Evolutionary conservation across 1,140 invertebrate genomes (phyloP).

Genomic region (Tenebrio molitor): DNA sequence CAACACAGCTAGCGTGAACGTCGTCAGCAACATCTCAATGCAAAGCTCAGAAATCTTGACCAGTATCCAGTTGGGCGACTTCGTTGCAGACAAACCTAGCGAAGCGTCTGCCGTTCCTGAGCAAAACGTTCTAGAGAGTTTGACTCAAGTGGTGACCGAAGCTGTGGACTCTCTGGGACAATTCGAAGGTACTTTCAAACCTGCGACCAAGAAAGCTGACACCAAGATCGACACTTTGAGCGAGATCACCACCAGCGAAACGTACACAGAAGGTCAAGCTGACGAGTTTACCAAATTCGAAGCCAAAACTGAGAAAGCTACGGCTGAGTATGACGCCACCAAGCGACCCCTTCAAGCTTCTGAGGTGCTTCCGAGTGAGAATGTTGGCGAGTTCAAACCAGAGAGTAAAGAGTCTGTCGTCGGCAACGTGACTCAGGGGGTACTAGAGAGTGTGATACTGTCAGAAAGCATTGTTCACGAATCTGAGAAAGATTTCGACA

Average conservation of each 20-base stretch:
- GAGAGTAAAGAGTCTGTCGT: slow-evolving; percentile 56
- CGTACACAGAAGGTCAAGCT: slow-evolving; percentile 67
- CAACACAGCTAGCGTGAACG: slow-evolving; percentile 58
- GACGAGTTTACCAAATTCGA: slow-evolving; percentile 57
- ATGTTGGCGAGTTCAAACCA: slow-evolving; percentile 51
- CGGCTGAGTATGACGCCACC: slow-evolving; percentile 57
- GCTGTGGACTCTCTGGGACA: slow-evolving; percentile 61
- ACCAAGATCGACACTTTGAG: slow-evolving; percentile 66
- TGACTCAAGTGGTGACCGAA: slow-evolving; percentile 55
- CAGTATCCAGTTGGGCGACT: slow-evolving; percentile 50
- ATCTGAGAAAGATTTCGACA: slow-evolving; percentile 64
- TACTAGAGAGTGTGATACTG: slow-evolving; percentile 69
- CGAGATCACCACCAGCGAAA: slow-evolving; percentile 67
- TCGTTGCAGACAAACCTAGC: slow-evolving; percentile 50
- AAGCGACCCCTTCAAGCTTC: slow-evolving; percentile 56
- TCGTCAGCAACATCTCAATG: slow-evolving; percentile 62
- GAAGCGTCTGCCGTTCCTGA: slow-evolving; percentile 54
- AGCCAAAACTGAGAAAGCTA: slow-evolving; percentile 63
- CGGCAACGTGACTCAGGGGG: slow-evolving; percentile 66
- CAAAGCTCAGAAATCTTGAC: slow-evolving; percentile 66
- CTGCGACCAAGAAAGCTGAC: slow-evolving; percentile 63
- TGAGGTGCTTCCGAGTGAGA: slow-evolving; percentile 56
- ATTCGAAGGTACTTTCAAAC: slow-evolving; percentile 59
- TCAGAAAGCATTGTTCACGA: slow-evolving; percentile 69
- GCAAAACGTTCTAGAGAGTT: slow-evolving; percentile 53